These are phyloP conservation scores for Trachelus iudaicus DNA, from an alignment of 2,888 invertebrate species.

Conservation along the genomic window DNA sequence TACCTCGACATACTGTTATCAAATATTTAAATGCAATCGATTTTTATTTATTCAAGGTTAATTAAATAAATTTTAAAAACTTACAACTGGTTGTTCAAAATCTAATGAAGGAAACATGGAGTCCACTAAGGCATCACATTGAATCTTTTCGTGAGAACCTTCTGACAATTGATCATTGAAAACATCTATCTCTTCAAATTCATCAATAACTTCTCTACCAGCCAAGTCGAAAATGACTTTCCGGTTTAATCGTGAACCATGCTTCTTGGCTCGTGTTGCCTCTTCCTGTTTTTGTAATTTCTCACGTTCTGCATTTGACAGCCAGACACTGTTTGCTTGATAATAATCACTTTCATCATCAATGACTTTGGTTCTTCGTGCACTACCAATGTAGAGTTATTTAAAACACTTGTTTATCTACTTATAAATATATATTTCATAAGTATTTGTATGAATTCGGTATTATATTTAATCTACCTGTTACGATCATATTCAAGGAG, in stretches of 20 bases:
- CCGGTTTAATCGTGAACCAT: conserved; percentile 74
- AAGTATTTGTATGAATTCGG: not conserved
- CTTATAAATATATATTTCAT: conserved; percentile 1
- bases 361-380: conserved; percentile 80
- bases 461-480: conserved; percentile 65
- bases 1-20: conserved; percentile 44
- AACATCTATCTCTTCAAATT: conserved; percentile 34
- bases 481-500: conserved; percentile 87
- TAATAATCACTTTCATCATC: conserved; percentile 98
- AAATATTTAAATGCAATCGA: not conserved
- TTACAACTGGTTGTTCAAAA: conserved; percentile 48
- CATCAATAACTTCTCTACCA: conserved; percentile 64
- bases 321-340: conserved; percentile 84
- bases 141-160: not conserved
- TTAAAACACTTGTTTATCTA: conserved; percentile 6
- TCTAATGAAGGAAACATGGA: conserved; percentile 42
- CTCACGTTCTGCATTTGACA: conserved; percentile 77
- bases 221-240: conserved; percentile 84
- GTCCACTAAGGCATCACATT: not conserved
- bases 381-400: conserved; percentile 65
- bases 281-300: conserved; percentile 76
- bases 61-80: not conserved
- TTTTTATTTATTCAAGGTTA: not conserved
- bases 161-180: not conserved
- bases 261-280: conserved; percentile 75